Evolutionary conservation across 2,113 vertebrate species (phyloP).

Genomic region (Glaucomys volans): DNA sequence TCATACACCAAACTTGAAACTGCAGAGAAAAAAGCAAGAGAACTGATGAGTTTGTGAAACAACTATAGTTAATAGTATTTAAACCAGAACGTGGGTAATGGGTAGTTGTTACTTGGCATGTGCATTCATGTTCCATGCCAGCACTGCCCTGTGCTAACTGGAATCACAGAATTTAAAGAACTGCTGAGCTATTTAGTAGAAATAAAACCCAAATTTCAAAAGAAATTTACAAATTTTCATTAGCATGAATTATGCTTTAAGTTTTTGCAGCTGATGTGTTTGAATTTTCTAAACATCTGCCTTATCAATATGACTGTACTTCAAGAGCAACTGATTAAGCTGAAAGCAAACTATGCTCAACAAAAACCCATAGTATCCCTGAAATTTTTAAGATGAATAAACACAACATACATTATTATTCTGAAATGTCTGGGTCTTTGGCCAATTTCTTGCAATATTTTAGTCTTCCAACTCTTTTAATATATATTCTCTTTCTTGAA

Average conservation of each 20-base stretch:
- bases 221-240: constrained; percentile 69
- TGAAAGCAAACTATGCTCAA: constrained; percentile 55
- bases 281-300: constrained; percentile 65
- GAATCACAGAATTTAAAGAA: constrained; percentile 58
- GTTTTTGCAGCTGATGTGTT: constrained; percentile 68
- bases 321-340: constrained; percentile 49
- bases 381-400: constrained; percentile 25
- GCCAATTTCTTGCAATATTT: constrained; percentile 44
- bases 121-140: constrained; percentile 21
- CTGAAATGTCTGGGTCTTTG: constrained; percentile 15
- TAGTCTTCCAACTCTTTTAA: not conserved
- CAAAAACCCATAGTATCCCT: not conserved
- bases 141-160: constrained; percentile 52
- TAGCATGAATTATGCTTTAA: constrained; percentile 61
- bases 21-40: not conserved
- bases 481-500: constrained; percentile 34
- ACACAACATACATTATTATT: not conserved
- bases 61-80: constrained; percentile 54
- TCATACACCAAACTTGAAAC: constrained; percentile 37
- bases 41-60: constrained; percentile 24
- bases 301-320: constrained; percentile 52
- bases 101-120: not conserved
- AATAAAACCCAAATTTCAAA: constrained; percentile 71
- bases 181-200: constrained; percentile 51
- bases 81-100: constrained; percentile 20